phyloP scores from a whole-genome alignment of 1,140 invertebrate species.

The Musca vetustissima region DNA sequence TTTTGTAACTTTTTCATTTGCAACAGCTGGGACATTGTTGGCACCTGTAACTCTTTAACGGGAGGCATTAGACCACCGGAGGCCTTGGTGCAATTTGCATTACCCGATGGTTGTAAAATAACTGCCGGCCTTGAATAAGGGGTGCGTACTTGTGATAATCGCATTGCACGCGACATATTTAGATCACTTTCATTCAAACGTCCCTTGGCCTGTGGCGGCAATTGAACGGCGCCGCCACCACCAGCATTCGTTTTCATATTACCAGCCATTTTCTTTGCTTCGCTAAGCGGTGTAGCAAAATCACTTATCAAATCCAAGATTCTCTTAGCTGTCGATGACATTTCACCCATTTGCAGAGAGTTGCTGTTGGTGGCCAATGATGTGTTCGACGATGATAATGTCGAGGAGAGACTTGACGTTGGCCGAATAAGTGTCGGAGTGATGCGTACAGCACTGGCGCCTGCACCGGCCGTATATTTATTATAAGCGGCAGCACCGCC shows the following conservation, averaged over 20 bases:
- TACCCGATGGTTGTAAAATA: conserved; percentile 26
- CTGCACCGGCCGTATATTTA: conserved; percentile 52
- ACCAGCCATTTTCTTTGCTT: conserved; percentile 70
- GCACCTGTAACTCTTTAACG: conserved; percentile 59
- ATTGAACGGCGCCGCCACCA: conserved; percentile 22
- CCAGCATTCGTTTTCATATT: conserved; percentile 34
- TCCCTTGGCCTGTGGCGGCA: conserved; percentile 34
- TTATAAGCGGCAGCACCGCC: conserved; percentile 73
- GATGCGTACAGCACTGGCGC: conserved; percentile 21
- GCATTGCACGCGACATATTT: conserved; percentile 22
- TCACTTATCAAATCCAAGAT: conserved; percentile 73
- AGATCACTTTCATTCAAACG: conserved; percentile 33
- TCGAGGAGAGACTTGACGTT: conserved; percentile 39
- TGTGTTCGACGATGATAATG: conserved; percentile 30
- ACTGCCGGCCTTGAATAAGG: conserved; percentile 31
- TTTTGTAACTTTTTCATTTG: conserved; percentile 64
- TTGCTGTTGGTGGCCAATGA: conserved; percentile 2
- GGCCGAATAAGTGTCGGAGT: conserved; percentile 32
- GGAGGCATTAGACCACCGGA: conserved; percentile 16
- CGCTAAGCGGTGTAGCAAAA: conserved; percentile 71
- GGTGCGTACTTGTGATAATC: conserved; percentile 27
- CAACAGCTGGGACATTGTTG: conserved; percentile 63
- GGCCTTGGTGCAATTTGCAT: neutral
- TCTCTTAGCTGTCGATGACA: conserved; percentile 65
- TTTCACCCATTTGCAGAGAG: neutral